Percentiles rank a stretch among this genome's conserved stretches.
Conservation (phyloP, 2,797 vertebrate species). For the Neostethus bicornis region DNA sequence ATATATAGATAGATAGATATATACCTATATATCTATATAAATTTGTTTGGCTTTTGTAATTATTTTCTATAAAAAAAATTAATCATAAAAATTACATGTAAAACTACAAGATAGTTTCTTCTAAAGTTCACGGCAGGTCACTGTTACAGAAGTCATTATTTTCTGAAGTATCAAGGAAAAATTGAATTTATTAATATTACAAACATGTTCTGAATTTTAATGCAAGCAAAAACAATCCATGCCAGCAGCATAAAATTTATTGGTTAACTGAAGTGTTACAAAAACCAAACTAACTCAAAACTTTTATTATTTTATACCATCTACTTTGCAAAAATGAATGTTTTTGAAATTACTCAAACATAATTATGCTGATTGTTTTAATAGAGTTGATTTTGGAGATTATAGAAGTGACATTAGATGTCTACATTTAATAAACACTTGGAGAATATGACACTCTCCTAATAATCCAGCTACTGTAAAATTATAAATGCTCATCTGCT, state of each 20-base stretch:
- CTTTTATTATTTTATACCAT: not conserved
- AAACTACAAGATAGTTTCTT: too few species aligned
- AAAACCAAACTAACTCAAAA: conserved; percentile 28
- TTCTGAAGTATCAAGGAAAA: not conserved
- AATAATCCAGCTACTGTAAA: conserved; percentile 5
- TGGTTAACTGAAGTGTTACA: conserved; percentile 27
- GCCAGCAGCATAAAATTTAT: conserved; percentile 26
- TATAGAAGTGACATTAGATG: too few species aligned
- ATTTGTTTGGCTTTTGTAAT: too few species aligned
- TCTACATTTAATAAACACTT: conserved; percentile 22
- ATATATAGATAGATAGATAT: too few species aligned
- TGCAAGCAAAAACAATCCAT: conserved; percentile 24
- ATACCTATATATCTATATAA: too few species aligned
- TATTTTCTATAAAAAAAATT: too few species aligned
- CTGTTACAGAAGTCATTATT: conserved; percentile 16
- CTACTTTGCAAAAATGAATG: not conserved
- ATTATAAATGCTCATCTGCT: conserved; percentile 11
- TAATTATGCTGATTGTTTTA: too few species aligned
- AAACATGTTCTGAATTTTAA: conserved; percentile 14
- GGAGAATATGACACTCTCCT: conserved; percentile 23
- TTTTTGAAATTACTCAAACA: too few species aligned
- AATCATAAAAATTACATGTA: too few species aligned
- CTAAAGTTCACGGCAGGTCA: not conserved
- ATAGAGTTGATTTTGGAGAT: too few species aligned
- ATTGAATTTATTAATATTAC: conserved; percentile 30